Evolutionary conservation across 30 jellyfish, hydroid and myxozoan species (phyloP).

Genomic region (Catostylus mosaicus): DNA sequence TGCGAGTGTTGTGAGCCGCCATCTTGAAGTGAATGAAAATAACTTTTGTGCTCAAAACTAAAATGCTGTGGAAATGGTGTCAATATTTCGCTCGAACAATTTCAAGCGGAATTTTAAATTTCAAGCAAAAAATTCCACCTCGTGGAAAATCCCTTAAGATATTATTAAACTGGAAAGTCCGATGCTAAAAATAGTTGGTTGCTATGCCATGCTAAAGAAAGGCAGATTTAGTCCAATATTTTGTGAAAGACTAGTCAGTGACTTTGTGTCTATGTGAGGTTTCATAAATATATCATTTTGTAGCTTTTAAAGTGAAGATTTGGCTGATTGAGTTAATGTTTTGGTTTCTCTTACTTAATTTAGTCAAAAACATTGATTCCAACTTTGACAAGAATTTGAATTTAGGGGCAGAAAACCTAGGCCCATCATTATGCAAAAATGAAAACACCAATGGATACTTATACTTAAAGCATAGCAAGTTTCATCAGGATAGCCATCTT

Average conservation of each 20-base stretch:
- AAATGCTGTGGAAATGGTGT: too few relatives aligned
- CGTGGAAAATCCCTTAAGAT: too few relatives aligned
- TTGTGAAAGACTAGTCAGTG: background rate
- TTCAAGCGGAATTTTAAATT: too few relatives aligned
- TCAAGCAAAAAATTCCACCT: too few relatives aligned
- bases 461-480: background rate
- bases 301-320: background rate
- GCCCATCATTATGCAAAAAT: background rate
- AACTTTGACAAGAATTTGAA: background rate
- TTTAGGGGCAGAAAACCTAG: background rate
- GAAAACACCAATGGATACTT: background rate
- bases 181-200: background rate
- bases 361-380: background rate
- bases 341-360: too few relatives aligned
- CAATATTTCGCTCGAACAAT: too few relatives aligned
- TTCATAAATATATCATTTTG: background rate
- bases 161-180: too few relatives aligned
- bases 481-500: background rate
- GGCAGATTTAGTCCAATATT: background rate
- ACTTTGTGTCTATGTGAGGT: background rate
- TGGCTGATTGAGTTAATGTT: background rate
- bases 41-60: too few relatives aligned
- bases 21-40: too few relatives aligned
- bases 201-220: background rate
- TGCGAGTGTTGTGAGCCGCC: too few relatives aligned